phyloP scores from a whole-genome alignment of 1,140 invertebrate genomes.

The Drosophila gunungcola region DNA sequence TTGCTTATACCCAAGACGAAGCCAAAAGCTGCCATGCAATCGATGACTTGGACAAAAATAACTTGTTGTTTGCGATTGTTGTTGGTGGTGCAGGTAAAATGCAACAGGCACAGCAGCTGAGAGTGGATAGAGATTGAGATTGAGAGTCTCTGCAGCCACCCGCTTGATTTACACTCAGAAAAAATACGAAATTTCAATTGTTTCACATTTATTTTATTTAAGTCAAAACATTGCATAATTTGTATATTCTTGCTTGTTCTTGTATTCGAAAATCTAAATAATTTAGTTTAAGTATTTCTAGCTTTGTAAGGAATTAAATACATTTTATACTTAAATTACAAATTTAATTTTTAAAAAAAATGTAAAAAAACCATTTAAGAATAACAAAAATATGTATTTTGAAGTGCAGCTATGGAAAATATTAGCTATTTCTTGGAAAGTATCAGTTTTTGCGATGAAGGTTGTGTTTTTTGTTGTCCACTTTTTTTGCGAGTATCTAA shows the following conservation, averaged over 20 bases:
- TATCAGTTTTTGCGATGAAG: constrained; percentile 17
- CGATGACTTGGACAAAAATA: constrained; percentile 60
- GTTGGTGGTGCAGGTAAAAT: constrained; percentile 24
- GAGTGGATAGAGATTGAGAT: constrained; percentile 47
- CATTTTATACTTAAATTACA: too few species aligned
- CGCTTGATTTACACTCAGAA: constrained; percentile 19
- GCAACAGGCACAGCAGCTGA: constrained; percentile 35
- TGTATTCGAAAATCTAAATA: too few species aligned
- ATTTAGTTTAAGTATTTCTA: too few species aligned
- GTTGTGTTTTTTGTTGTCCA: constrained; percentile 9
- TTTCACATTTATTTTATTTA: too few species aligned
- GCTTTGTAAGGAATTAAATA: too few species aligned
- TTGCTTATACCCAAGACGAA: constrained; percentile 19
- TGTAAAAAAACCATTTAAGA: too few species aligned
- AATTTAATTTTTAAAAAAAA: too few species aligned
- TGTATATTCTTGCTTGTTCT: too few species aligned
- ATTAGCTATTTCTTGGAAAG: constrained; percentile 9
- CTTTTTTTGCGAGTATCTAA: constrained; percentile 11
- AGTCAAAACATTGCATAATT: too few species aligned
- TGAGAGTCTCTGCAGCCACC: constrained; percentile 50
- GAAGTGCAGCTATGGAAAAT: constrained; percentile 55
- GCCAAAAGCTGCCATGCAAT: constrained; percentile 49
- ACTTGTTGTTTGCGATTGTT: constrained; percentile 39
- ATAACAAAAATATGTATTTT: too few species aligned
- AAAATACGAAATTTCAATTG: background rate